phyloP scores from a whole-genome alignment of 2,888 invertebrate genomes.

The Sminthurides aquaticus region DNA sequence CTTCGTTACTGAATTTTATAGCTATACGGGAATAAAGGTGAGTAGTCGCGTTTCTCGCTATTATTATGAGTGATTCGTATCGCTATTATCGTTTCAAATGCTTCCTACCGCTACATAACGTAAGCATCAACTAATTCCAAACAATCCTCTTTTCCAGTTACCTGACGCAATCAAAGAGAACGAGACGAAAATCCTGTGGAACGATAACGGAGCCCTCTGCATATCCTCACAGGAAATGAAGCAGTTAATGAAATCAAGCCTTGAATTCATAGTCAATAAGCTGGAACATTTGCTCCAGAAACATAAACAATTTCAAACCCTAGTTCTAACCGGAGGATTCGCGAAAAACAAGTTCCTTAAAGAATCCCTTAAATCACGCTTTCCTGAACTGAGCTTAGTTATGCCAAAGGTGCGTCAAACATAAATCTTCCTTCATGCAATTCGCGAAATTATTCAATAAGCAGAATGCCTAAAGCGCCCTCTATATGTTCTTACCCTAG shows the following conservation, averaged over 20 bases:
- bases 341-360: conserved; percentile 33
- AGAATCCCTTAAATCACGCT: conserved; percentile 27
- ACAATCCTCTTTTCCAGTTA: conserved; percentile 16
- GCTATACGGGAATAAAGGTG: conserved; percentile 25
- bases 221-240: conserved; percentile 20
- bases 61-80: too few species aligned
- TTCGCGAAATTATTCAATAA: neutral
- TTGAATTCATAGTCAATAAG: conserved; percentile 34
- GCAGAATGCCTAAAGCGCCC: conserved; percentile 10
- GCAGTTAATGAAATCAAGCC: conserved; percentile 14
- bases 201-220: conserved; percentile 25
- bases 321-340: conserved; percentile 39
- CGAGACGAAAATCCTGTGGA: conserved; percentile 18
- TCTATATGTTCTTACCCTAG: conserved; percentile 18
- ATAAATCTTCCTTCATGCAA: too few species aligned
- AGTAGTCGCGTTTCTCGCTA: neutral
- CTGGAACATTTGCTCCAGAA: conserved; percentile 28
- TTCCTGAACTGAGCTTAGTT: conserved; percentile 23
- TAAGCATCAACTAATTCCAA: neutral
- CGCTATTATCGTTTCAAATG: neutral
- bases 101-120: neutral
- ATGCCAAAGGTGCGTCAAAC: conserved; percentile 33
- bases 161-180: conserved; percentile 22
- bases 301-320: conserved; percentile 31
- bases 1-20: conserved; percentile 23